Percentiles rank a stretch among this genome's conserved stretches.
Conservation (phyloP, 2,797 vertebrate genomes). For the Oreochromis mossambicus region DNA sequence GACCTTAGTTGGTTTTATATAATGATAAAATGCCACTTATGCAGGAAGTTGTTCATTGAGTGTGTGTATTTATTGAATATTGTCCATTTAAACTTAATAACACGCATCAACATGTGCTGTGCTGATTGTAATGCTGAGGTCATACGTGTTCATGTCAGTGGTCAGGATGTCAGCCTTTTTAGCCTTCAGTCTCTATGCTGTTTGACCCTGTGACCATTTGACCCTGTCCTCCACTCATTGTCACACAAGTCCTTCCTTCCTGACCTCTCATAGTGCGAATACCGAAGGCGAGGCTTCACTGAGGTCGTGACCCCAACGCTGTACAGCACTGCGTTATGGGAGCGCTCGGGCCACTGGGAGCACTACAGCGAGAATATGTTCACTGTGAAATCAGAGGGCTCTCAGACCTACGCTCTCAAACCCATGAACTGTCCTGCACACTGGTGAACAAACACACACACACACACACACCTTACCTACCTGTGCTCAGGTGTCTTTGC, state of each 20-base stretch:
- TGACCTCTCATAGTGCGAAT: constrained; percentile 78
- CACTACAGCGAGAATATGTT: constrained; percentile 92
- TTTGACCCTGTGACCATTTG: constrained; percentile 22
- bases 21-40: not conserved
- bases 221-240: constrained; percentile 1
- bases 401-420: constrained; percentile 85
- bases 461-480: not conserved
- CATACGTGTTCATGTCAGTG: not conserved
- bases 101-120: not conserved
- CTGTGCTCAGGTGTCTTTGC: not conserved
- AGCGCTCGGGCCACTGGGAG: constrained; percentile 93
- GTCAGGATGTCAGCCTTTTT: constrained; percentile 46
- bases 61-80: not conserved
- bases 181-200: constrained; percentile 6
- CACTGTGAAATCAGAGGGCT: constrained; percentile 72
- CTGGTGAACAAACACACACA: constrained; percentile 74
- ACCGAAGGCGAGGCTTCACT: constrained; percentile 81
- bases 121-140: not conserved
- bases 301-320: constrained; percentile 92
- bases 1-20: not conserved
- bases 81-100: not conserved
- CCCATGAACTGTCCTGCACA: constrained; percentile 97
- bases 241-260: constrained; percentile 33
- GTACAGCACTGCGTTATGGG: constrained; percentile 87
- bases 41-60: not conserved